Percentiles rank a stretch among this genome's conserved stretches.
Evolutionary conservation across 2,888 invertebrate species (phyloP).

Genomic region (Latrodectus hesperus): DNA sequence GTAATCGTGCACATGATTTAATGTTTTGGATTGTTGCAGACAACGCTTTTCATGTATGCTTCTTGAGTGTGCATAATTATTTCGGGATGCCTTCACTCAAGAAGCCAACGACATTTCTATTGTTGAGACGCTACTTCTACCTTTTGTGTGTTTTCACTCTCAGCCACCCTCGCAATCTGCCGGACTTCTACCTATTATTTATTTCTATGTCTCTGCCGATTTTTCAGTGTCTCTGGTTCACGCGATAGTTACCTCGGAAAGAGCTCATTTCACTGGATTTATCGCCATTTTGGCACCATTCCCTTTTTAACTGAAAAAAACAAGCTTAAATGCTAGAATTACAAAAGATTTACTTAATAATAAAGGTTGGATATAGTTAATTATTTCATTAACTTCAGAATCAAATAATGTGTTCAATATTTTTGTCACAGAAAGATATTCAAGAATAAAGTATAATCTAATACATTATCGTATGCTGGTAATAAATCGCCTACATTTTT

Average conservation of each 20-base stretch:
- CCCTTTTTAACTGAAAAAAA: no score
- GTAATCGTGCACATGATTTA: no score
- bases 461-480: no score
- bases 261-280: neutral
- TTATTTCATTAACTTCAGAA: no score
- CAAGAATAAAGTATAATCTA: no score
- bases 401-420: no score
- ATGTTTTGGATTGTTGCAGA: neutral
- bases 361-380: no score
- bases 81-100: constrained; percentile 33
- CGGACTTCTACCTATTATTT: neutral
- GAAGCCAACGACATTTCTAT: constrained; percentile 41
- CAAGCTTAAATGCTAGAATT: no score
- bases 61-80: constrained; percentile 36
- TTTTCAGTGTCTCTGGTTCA: constrained; percentile 40
- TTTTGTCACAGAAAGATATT: no score
- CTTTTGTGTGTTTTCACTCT: constrained; percentile 20
- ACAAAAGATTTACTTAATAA: no score
- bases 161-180: constrained; percentile 3
- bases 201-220: constrained; percentile 17
- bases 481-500: no score
- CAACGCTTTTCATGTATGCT: neutral
- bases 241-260: constrained; percentile 13
- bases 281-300: neutral
- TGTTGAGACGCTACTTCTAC: constrained; percentile 34